Evolutionary conservation across 2,113 vertebrate species (phyloP), one percentile per base, ranked within the genome.

Genomic region (Microcebus griseorufus): DNA sequence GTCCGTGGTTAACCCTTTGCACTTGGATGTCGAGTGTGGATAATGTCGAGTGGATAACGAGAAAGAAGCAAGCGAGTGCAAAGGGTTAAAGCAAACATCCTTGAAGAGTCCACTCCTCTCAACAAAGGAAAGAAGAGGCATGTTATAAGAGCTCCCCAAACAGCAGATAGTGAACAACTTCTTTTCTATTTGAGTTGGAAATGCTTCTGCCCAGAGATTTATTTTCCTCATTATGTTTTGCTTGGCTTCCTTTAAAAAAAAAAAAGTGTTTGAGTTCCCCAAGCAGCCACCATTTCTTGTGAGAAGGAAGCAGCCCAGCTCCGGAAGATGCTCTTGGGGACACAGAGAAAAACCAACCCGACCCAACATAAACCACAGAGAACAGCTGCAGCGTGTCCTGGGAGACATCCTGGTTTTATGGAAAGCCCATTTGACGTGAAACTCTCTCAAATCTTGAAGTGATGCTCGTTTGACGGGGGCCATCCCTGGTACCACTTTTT

Each of bases 201-300:
- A 48, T 48, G 65, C 39, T 92, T 69, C n/a, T 72, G 75, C 45
- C 37, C 39, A 16, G 48, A 55, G 22, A 75, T 29, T 86, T 79
- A 37, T 22, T 62, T 75, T n/a, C 37, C 14, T 92, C 60, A 72
- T 90, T 79, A 76, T 51, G 25, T 94, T 93, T 90, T 94, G 37
- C 42, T 94, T 80, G 53, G 13, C 29, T 80, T 87, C 17, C 37
- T 85, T 88, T 60, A 16, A 65, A 27, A 65, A 64, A 39, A 65
- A 64, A 39, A 60, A 64, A 39, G 69, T 6, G 9, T 88, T 73
- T 76, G 83, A 62, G 25, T 32, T 94, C 55, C 67, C 48, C 29
- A 82, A 90, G 48, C 23, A 83, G 10, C 17, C 27, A 75, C 2
- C 9, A 48, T 83, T 85, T 48, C 58, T 76, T 55, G 5, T 90